Percentiles rank a stretch among this genome's conserved stretches.
Evolutionary conservation across 92 coral and sea anemone genomes (phyloP).

Genomic region (Zoanthus gigantus): DNA sequence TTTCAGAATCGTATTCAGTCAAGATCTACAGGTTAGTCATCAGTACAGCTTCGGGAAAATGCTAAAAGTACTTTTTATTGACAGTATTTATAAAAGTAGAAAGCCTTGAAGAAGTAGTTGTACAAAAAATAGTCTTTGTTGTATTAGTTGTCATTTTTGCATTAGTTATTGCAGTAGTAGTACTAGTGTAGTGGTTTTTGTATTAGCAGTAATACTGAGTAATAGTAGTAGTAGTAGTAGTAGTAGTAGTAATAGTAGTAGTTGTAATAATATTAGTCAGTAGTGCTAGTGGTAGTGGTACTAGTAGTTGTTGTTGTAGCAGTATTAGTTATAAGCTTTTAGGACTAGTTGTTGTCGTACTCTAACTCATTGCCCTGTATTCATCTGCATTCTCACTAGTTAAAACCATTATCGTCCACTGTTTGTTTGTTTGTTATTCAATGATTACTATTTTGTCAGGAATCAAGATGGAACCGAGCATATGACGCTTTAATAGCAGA

Average conservation of each 20-base stretch:
- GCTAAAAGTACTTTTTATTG: no score
- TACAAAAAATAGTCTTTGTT: not conserved
- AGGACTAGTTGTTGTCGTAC: no score
- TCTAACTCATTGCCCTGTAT: no score
- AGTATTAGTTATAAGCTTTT: not conserved
- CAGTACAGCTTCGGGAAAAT: no score
- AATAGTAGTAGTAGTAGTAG: not conserved
- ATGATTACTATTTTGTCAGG: not conserved
- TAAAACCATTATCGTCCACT: no score
- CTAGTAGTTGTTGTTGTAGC: not conserved
- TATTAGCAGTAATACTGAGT: not conserved
- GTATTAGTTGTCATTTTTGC: not conserved
- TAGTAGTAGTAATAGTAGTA: not conserved
- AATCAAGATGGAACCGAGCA: constrained; percentile 34
- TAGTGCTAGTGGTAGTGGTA: not conserved
- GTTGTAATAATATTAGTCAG: not conserved
- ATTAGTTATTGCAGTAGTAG: not conserved
- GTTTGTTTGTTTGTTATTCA: no score
- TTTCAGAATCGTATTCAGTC: not conserved
- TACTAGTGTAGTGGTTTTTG: not conserved
- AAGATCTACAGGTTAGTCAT: no score
- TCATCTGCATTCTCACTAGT: no score
- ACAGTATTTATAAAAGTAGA: no score
- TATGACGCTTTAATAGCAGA: constrained; percentile 68
- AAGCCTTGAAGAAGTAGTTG: no score